phyloP scores from a whole-genome alignment of 1,140 invertebrate genomes.

The Brachionus rotundiformis region DNA sequence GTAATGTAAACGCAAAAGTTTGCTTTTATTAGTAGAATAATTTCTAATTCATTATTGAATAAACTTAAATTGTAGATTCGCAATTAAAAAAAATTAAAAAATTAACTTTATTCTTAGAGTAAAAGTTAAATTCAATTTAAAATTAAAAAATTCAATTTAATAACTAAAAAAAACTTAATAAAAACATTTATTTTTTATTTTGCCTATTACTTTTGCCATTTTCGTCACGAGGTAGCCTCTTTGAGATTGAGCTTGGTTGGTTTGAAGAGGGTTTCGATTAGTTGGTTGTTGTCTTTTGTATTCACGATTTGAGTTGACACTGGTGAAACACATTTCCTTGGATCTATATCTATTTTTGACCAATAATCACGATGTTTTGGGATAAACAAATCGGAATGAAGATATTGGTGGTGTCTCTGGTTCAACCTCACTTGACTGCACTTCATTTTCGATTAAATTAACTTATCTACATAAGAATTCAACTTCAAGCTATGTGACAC shows the following conservation, averaged over 20 bases:
- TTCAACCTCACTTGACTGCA: too few relatives aligned
- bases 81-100: background rate
- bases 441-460: too few relatives aligned
- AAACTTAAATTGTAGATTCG: background rate
- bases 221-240: background rate
- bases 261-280: background rate
- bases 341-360: background rate
- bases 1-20: too few relatives aligned
- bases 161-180: background rate
- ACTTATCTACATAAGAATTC: too few relatives aligned
- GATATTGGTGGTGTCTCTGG: too few relatives aligned
- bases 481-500: too few relatives aligned
- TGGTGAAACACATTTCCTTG: background rate
- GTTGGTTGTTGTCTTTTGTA: background rate
- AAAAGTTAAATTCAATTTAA: background rate
- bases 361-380: background rate
- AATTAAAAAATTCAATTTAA: constrained; percentile 13
- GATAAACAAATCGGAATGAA: too few relatives aligned
- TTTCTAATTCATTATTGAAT: background rate
- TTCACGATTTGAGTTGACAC: background rate
- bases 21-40: background rate
- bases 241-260: background rate
- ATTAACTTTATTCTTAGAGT: background rate
- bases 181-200: background rate
- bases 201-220: background rate